Evolutionary conservation across 2,113 vertebrate species (phyloP), one percentile per base, ranked within the genome.

Genomic region (Entomyzon cyanotis): DNA sequence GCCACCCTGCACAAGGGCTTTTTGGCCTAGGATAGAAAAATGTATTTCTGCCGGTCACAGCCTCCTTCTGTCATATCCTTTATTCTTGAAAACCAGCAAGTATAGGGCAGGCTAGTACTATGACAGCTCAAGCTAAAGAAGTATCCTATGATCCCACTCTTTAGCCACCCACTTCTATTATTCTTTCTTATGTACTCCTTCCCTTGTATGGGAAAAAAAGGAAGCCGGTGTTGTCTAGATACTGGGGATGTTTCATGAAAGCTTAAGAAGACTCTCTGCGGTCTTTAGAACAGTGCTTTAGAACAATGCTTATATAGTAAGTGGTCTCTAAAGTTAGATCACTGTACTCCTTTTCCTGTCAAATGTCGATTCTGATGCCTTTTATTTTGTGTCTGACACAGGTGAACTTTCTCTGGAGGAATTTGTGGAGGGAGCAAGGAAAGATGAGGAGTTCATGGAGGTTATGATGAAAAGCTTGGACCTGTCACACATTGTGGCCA

Each of bases 391-490:
- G n/a, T 90, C 47, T 91, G 60, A 65, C 62, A 80, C 97, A 99
- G 99, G 98, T 50, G 99, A 99, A 90, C 98, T 99, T 27, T 99
- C 99, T 24, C 93, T 99, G 96, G 98, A 99, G 23, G 99, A 99
- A 97, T 99, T 99, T 92, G 98, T 99, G 86, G 98, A 98, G 27
- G 99, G 99, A 8, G 99, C 99, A 27, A 98, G 98, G 47, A 98
- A 95, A 33, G 98, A 99, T 5, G 97, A 98, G 7, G 98, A 99
- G 41, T 99, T 99, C 97, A 99, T 98, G 98, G 98, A 98, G 56
- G 98, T 99, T 92, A 99, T 99, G 99, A 98, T 99, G 96, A 99
- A 99, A 78, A 99, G 98, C 82, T 91, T 99, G 96, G 99, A 99
- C 94, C 98, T 99, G 55, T 95, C 97, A 28, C 99, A 99, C 97